Percentiles rank a stretch among this genome's conserved stretches.
These are phyloP conservation scores for Euzophera pinguis DNA, from an alignment of 2,888 invertebrate species.

Conservation along the genomic window DNA sequence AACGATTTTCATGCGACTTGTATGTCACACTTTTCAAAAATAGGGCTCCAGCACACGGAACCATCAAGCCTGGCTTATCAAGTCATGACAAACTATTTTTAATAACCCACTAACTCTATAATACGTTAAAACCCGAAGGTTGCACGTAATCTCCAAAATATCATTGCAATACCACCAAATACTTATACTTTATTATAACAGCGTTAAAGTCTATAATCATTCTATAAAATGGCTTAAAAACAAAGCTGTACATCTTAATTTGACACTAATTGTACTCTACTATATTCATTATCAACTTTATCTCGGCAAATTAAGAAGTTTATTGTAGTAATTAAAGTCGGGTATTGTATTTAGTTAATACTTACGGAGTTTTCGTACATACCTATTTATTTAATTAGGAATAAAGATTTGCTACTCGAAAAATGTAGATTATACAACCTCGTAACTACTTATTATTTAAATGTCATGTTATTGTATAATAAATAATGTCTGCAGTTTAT, in stretches of 20 bases:
- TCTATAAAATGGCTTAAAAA: not conserved
- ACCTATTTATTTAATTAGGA: slow-evolving; percentile 8
- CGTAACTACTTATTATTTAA: not conserved
- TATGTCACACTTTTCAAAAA: too few relatives aligned
- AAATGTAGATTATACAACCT: not conserved
- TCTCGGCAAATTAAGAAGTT: slow-evolving; percentile 46
- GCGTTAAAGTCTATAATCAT: not conserved
- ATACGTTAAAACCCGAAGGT: slow-evolving; percentile 1
- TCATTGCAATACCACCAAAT: not conserved
- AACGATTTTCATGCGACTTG: too few relatives aligned
- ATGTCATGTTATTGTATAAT: not conserved
- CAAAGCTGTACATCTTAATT: not conserved
- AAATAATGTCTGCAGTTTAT: not conserved
- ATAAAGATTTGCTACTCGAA: slow-evolving; percentile 2
- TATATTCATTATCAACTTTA: not conserved
- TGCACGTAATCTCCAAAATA: not conserved
- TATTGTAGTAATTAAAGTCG: slow-evolving; percentile 30
- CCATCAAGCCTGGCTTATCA: too few relatives aligned
- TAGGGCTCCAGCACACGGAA: too few relatives aligned
- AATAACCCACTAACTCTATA: not conserved
- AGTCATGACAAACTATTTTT: not conserved
- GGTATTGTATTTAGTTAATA: not conserved
- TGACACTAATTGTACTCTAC: not conserved
- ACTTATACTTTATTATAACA: not conserved
- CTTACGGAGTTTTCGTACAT: not conserved